Evolutionary conservation across 2,113 vertebrate species (phyloP).

Genomic region (Phalacrocorax carbo): DNA sequence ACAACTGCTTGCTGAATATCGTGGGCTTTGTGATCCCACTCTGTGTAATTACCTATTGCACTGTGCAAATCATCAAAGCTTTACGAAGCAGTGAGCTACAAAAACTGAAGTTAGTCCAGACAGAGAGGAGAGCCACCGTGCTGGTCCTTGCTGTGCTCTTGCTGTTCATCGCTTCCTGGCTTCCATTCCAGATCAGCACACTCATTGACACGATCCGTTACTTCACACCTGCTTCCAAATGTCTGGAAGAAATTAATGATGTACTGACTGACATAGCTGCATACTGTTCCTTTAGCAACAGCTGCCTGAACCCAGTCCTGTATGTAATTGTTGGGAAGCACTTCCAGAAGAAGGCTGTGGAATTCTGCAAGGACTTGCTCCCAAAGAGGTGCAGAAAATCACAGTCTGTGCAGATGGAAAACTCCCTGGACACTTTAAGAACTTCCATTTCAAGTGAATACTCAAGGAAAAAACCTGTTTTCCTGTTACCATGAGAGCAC

Average conservation of each 20-base stretch:
- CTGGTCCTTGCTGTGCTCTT: constrained; percentile 84
- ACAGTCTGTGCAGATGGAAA: constrained; percentile 35
- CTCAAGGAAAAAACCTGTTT: constrained; percentile 21
- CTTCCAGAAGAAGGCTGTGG: constrained; percentile 89
- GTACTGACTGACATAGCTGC: constrained; percentile 80
- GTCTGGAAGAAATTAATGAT: constrained; percentile 55
- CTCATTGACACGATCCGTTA: constrained; percentile 76
- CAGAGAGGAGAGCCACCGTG: constrained; percentile 78
- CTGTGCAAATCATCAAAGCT: constrained; percentile 77
- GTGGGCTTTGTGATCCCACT: constrained; percentile 87
- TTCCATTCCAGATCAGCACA: constrained; percentile 82
- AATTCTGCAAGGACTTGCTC: constrained; percentile 72
- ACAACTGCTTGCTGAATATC: constrained; percentile 77
- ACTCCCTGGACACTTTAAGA: constrained; percentile 64
- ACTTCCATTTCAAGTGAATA: constrained; percentile 70
- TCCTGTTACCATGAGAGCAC: background rate
- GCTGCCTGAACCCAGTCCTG: constrained; percentile 90
- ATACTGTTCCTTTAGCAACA: constrained; percentile 88
- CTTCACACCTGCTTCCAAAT: constrained; percentile 32
- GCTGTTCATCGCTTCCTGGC: constrained; percentile 86
- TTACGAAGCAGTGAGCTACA: constrained; percentile 73
- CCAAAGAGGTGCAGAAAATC: constrained; percentile 9
- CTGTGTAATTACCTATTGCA: constrained; percentile 83
- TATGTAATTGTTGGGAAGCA: constrained; percentile 94
- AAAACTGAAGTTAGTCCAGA: constrained; percentile 67